phyloP scores from a whole-genome alignment of 1,140 invertebrate genomes.

The Rhyzopertha dominica region DNA sequence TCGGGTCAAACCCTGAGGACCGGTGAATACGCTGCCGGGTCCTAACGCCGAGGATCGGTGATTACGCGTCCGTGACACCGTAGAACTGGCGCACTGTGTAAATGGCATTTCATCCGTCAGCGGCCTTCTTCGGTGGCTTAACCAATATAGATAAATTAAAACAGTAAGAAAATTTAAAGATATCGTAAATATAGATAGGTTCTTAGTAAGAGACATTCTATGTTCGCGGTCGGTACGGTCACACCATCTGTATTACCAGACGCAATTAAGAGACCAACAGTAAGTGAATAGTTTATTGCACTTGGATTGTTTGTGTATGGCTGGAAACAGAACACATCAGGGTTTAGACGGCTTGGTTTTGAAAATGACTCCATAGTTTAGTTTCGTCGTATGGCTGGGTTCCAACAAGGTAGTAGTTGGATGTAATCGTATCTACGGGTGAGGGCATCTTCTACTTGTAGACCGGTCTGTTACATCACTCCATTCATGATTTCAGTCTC shows the following conservation, averaged over 20 bases:
- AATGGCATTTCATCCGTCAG: too few relatives aligned
- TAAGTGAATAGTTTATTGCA: slow-evolving; percentile 2
- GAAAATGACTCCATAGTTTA: not conserved
- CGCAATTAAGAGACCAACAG: slow-evolving; percentile 5
- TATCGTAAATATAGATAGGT: too few relatives aligned
- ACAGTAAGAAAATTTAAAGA: too few relatives aligned
- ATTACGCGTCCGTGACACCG: too few relatives aligned
- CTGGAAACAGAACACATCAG: slow-evolving; percentile 13
- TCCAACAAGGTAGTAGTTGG: slow-evolving; percentile 10
- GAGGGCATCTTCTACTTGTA: slow-evolving; percentile 4
- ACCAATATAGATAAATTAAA: too few relatives aligned
- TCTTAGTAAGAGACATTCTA: too few relatives aligned
- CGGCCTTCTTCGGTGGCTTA: too few relatives aligned
- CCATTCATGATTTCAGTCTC: not conserved
- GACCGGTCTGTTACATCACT: slow-evolving; percentile 1
- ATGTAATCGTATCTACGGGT: not conserved
- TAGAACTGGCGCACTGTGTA: too few relatives aligned
- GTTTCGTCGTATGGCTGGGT: slow-evolving; percentile 6
- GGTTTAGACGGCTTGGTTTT: not conserved
- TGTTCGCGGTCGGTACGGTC: slow-evolving; percentile 1
- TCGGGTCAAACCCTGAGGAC: too few relatives aligned
- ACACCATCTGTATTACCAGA: slow-evolving; percentile 5
- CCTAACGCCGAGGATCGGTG: too few relatives aligned
- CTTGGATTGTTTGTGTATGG: not conserved
- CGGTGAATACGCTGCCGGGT: too few relatives aligned